Base-by-base conservation (phyloP, 2,888 invertebrate species). In the Nemotelus pantherinus region DNA sequence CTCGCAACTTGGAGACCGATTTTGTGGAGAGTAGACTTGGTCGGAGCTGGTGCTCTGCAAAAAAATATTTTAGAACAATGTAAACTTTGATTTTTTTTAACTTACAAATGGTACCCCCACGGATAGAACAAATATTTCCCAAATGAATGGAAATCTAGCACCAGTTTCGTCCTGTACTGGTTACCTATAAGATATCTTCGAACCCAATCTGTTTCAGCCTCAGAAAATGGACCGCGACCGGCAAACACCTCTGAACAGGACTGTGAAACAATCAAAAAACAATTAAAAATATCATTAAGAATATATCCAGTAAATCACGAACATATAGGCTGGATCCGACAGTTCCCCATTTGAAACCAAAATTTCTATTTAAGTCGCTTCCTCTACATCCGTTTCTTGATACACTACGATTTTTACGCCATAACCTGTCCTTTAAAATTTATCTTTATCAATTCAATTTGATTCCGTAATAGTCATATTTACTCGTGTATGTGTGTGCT, bases 321-420 rank as follows among this genome's bases (percentile, higher is more conserved):
- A 86, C 86, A 80, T 86, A 85, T 80, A 84, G 85, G 79, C 93
- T 78, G 86, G 88, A 83, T 88, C 89, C 87, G 90, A 84, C 83
- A 79, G 81, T 83, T 78, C 87, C 92, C 93, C 94, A 94, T 81
- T 89, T 87, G 82, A 90, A 91, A 77, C 90, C 92, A 83, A 91
- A 95, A 87, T 95, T 95, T 6, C 94, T 88, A 86, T 95, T 95
- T 6, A 91, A 91, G 82, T 95, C 95, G 0, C 91, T 92, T 10
- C 95, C 95, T 0, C 86, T 85, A 82, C 94, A 95, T 25, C 25
- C 25, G 25, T 25, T 25, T 25, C 25, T 25, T 0, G 85, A 82
- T 7, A 53, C 53, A 41, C 57, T 67, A 2, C 86, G 81, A 64
- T 92, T 93, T 84, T 93, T 93, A 71, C 93, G 89, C 93, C 93